Evolutionary conservation across 2,113 vertebrate species (phyloP).

Genomic region (Tetraodon nigroviridis): DNA sequence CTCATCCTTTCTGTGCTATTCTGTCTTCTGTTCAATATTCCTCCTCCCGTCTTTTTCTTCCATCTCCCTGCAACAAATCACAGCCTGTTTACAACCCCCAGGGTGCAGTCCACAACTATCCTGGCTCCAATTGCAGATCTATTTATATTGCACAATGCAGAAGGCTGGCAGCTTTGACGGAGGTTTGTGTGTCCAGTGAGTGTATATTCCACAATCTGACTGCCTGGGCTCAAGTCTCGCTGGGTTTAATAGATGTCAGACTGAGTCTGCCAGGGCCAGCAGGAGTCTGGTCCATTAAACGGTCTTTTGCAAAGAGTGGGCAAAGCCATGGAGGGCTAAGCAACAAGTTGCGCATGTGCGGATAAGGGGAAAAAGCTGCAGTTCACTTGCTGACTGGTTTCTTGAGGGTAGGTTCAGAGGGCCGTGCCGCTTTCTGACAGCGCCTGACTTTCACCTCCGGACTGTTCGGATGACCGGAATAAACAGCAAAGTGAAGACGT

Average conservation of each 20-base stretch:
- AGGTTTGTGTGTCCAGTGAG: slow-evolving; percentile 31
- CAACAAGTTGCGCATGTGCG: slow-evolving; percentile 61
- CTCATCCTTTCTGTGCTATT: neutral
- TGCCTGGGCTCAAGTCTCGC: slow-evolving; percentile 44
- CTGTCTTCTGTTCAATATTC: slow-evolving; percentile 7
- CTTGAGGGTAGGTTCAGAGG: slow-evolving; percentile 8
- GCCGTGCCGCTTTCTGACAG: slow-evolving; percentile 9
- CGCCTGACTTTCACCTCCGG: neutral
- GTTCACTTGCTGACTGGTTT: slow-evolving; percentile 27
- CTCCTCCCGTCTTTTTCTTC: slow-evolving; percentile 35
- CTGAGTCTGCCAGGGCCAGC: slow-evolving; percentile 25
- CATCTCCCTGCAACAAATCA: slow-evolving; percentile 58
- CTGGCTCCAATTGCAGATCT: slow-evolving; percentile 61
- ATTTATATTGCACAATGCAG: slow-evolving; percentile 66
- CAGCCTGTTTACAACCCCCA: slow-evolving; percentile 64
- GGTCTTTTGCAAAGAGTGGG: neutral
- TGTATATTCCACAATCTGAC: slow-evolving; percentile 42
- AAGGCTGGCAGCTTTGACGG: slow-evolving; percentile 50
- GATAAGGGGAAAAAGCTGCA: slow-evolving; percentile 20
- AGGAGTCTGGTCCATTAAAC: slow-evolving; percentile 4
- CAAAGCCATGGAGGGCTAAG: slow-evolving; percentile 11
- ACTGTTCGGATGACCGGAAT: neutral
- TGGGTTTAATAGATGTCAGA: slow-evolving; percentile 51
- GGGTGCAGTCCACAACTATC: slow-evolving; percentile 58
- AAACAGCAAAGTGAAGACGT: slow-evolving; percentile 11